A percentile compares a stretch with the other conserved stretches of the same genome.
phyloP scores from a whole-genome alignment of 2,888 invertebrate species.

The Ectemnius continuus region DNA sequence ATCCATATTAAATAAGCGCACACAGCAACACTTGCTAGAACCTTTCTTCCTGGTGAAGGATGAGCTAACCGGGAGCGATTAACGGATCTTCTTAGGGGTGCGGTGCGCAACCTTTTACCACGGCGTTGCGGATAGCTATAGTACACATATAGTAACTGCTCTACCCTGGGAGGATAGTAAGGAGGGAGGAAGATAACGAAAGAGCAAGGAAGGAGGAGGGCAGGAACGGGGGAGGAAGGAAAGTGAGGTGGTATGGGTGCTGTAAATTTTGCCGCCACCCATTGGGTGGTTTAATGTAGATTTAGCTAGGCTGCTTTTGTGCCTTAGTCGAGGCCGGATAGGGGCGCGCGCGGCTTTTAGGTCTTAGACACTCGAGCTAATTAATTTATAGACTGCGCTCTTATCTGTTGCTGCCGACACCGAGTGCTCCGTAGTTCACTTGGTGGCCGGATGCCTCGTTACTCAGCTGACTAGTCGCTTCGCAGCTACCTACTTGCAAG shows the following conservation, averaged over 20 bases:
- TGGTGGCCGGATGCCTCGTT: neutral
- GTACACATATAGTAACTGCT: neutral
- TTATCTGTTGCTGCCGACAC: constrained; percentile 66
- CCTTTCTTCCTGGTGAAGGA: neutral
- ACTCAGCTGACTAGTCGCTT: neutral
- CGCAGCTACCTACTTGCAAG: constrained; percentile 30
- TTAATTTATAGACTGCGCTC: constrained; percentile 74
- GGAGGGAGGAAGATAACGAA: neutral
- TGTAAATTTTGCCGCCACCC: constrained; percentile 64
- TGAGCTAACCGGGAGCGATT: neutral
- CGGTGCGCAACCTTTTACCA: neutral
- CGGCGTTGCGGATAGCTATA: constrained; percentile 2
- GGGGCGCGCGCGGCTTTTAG: constrained; percentile 66
- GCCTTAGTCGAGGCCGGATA: no score
- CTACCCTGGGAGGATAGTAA: constrained; percentile 10
- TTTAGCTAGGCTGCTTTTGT: constrained; percentile 66
- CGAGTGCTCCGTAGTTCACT: constrained; percentile 40
- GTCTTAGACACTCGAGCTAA: constrained; percentile 73
- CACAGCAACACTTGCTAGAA: no score
- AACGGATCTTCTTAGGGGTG: neutral
- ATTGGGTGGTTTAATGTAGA: constrained; percentile 72
- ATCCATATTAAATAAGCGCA: no score
- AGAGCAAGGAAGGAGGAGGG: constrained; percentile 16
- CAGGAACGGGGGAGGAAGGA: constrained; percentile 18
- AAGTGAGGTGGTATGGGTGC: neutral